Evolutionary conservation across 2,797 vertebrate genomes (phyloP).

Genomic region (Poecile montanus): DNA sequence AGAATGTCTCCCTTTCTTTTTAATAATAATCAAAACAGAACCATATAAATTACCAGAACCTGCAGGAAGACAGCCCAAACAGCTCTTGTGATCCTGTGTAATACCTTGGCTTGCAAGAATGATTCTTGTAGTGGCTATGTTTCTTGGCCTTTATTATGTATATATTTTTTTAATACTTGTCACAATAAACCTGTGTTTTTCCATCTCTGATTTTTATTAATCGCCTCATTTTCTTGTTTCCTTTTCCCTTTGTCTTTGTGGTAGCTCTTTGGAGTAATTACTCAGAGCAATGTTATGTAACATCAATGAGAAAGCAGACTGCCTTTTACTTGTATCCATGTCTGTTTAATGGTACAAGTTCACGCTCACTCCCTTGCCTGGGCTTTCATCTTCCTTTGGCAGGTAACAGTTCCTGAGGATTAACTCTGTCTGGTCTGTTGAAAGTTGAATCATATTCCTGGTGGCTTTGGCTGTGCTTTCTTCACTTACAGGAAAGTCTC

Average conservation of each 20-base stretch:
- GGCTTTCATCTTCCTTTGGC: slow-evolving; percentile 63
- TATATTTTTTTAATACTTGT: not conserved
- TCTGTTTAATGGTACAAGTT: slow-evolving; percentile 33
- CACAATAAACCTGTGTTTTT: not conserved
- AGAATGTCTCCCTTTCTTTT: not conserved
- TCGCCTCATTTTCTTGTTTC: not conserved
- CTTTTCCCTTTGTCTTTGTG: not conserved
- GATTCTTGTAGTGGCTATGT: not conserved
- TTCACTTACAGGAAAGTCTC: not conserved
- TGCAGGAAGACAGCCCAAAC: not conserved
- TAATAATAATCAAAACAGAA: slow-evolving; percentile 48
- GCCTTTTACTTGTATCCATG: not conserved
- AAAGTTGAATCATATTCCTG: slow-evolving; percentile 44
- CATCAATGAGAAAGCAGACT: not conserved
- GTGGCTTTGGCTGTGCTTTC: not conserved
- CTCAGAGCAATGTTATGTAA: slow-evolving; percentile 5
- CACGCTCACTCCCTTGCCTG: slow-evolving; percentile 18
- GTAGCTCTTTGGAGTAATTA: not conserved
- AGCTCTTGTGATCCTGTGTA: not conserved
- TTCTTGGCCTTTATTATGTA: not conserved
- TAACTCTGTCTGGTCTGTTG: slow-evolving; percentile 39
- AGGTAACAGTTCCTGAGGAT: slow-evolving; percentile 41
- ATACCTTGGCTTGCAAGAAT: not conserved
- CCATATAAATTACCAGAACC: slow-evolving; percentile 8
- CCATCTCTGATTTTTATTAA: not conserved